Percentiles rank a stretch among this genome's conserved stretches.
Evolutionary conservation across 1,140 invertebrate species (phyloP).

Genomic region (Gonatopus flavifemur): DNA sequence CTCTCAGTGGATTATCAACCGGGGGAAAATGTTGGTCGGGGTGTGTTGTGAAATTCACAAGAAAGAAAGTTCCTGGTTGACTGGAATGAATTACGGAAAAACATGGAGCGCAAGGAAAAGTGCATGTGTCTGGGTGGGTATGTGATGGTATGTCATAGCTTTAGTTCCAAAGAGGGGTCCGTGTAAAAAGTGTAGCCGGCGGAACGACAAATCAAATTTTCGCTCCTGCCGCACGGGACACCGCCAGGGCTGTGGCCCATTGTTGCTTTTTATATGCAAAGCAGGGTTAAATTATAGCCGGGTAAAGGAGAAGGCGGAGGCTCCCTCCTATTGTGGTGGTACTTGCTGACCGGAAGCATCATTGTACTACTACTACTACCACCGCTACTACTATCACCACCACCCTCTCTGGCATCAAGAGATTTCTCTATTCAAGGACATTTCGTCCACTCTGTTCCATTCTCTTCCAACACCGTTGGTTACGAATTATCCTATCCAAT

Average conservation of each 20-base stretch:
- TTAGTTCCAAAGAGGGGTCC: too few species aligned
- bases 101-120: background rate
- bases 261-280: constrained; percentile 51
- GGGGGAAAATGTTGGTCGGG: background rate
- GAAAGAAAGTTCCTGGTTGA: background rate
- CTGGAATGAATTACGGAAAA: background rate
- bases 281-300: constrained; percentile 46
- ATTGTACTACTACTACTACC: constrained; percentile 29
- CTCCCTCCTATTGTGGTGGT: constrained; percentile 40
- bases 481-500: too few species aligned
- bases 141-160: too few species aligned
- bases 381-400: too few species aligned
- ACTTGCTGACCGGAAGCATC: constrained; percentile 47
- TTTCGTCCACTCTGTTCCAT: constrained; percentile 18
- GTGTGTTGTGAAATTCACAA: background rate
- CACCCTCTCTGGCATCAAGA: too few species aligned
- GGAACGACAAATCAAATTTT: constrained; percentile 47
- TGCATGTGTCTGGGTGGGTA: constrained; percentile 1
- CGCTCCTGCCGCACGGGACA: constrained; percentile 30
- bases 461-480: too few species aligned
- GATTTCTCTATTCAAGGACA: constrained; percentile 34
- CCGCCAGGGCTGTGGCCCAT: constrained; percentile 36
- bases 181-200: constrained; percentile 33
- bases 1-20: background rate
- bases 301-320: constrained; percentile 25